phyloP scores from a whole-genome alignment of 2,797 vertebrate genomes.

The Pangasius macronema region DNA sequence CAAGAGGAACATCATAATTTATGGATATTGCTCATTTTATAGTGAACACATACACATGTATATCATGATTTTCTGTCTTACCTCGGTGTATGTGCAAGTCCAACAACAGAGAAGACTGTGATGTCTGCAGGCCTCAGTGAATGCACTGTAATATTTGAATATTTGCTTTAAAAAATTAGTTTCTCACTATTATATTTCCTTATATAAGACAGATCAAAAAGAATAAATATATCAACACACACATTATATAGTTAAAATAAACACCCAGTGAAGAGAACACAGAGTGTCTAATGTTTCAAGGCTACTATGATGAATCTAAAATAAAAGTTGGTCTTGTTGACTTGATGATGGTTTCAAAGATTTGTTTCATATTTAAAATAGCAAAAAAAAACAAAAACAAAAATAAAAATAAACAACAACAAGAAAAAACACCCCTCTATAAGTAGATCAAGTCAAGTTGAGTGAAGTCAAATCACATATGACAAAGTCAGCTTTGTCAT shows the following conservation, averaged over 20 bases:
- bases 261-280: neutral
- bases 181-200: neutral
- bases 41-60: neutral
- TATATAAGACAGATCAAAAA: neutral
- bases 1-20: neutral
- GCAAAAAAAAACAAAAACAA: too few species aligned
- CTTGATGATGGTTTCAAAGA: neutral
- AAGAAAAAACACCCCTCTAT: too few species aligned
- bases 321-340: neutral
- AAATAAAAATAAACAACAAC: too few species aligned
- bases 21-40: neutral
- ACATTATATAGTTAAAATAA: neutral
- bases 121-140: constrained; percentile 31
- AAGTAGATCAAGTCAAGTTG: too few species aligned
- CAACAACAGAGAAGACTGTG: constrained; percentile 14
- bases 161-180: too few species aligned
- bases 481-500: too few species aligned
- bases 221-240: neutral
- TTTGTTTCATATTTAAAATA: neutral
- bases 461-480: too few species aligned
- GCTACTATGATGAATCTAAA: neutral
- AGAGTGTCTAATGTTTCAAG: neutral
- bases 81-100: constrained; percentile 4
- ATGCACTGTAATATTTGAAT: constrained; percentile 24
- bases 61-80: constrained; percentile 1